phyloP scores from a whole-genome alignment of 1,140 invertebrate genomes.

The Branchinecta lynchi region DNA sequence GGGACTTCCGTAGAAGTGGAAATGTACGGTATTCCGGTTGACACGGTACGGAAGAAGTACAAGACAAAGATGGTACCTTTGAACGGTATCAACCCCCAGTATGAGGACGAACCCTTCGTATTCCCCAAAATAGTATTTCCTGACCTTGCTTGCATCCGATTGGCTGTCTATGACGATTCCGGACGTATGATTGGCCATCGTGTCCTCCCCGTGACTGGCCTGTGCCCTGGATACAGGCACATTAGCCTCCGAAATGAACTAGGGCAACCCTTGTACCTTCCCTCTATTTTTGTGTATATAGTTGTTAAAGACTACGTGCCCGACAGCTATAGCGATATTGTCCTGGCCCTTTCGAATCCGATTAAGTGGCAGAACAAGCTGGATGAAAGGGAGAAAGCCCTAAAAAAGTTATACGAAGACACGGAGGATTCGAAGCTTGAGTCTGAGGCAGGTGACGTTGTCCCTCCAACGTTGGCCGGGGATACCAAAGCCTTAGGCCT shows the following conservation, averaged over 20 bases:
- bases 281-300: constrained; percentile 80
- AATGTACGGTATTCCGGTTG: constrained; percentile 96
- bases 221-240: constrained; percentile 86
- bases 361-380: constrained; percentile 89
- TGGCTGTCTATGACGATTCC: constrained; percentile 91
- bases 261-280: constrained; percentile 78
- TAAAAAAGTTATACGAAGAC: constrained; percentile 75
- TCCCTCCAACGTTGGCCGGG: background rate
- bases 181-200: constrained; percentile 88
- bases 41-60: constrained; percentile 93
- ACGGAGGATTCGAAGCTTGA: constrained; percentile 31
- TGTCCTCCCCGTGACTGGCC: constrained; percentile 83
- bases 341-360: constrained; percentile 80
- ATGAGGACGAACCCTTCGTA: constrained; percentile 91
- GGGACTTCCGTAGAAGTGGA: constrained; percentile 98
- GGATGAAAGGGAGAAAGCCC: constrained; percentile 77
- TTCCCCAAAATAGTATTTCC: constrained; percentile 88
- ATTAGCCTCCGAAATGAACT: constrained; percentile 73
- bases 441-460: background rate
- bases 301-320: constrained; percentile 95
- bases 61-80: constrained; percentile 79
- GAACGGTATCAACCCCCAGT: constrained; percentile 92
- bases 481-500: background rate
- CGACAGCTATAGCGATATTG: constrained; percentile 78
- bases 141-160: constrained; percentile 82